Conservation (phyloP, 2,797 vertebrate genomes). For the Centroberyx gerrardi region DNA sequence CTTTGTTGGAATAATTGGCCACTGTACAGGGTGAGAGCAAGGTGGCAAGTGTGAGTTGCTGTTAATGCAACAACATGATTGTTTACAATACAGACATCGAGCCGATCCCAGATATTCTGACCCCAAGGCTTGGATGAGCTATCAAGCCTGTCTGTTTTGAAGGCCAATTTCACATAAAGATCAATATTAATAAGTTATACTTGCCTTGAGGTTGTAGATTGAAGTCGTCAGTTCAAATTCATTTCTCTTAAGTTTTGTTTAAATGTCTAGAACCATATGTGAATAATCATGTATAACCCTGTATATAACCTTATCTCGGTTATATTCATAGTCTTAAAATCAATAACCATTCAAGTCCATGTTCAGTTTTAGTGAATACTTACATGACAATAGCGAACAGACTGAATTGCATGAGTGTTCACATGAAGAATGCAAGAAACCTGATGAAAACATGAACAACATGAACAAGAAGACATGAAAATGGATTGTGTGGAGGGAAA, state of each 20-base stretch:
- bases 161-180: constrained; percentile 11
- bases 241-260: neutral
- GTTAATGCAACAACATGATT: constrained; percentile 17
- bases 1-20: constrained; percentile 33
- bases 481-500: too few species aligned
- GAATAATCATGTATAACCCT: neutral
- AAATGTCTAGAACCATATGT: neutral
- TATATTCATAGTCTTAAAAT: too few species aligned
- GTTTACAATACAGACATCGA: constrained; percentile 1
- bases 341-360: too few species aligned
- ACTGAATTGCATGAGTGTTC: too few species aligned
- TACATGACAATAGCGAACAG: too few species aligned
- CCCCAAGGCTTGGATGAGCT: constrained; percentile 16
- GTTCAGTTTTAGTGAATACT: too few species aligned
- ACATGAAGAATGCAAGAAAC: too few species aligned
- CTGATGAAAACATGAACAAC: too few species aligned
- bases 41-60: constrained; percentile 7
- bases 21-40: constrained; percentile 3
- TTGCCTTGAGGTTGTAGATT: constrained; percentile 9
- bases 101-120: constrained; percentile 2
- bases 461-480: too few species aligned
- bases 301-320: neutral
- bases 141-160: neutral
- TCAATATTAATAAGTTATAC: constrained; percentile 18
- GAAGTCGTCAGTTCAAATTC: too few species aligned